Base-by-base conservation (phyloP, 1,140 invertebrate species). In the Pogonomyrmex californicus region DNA sequence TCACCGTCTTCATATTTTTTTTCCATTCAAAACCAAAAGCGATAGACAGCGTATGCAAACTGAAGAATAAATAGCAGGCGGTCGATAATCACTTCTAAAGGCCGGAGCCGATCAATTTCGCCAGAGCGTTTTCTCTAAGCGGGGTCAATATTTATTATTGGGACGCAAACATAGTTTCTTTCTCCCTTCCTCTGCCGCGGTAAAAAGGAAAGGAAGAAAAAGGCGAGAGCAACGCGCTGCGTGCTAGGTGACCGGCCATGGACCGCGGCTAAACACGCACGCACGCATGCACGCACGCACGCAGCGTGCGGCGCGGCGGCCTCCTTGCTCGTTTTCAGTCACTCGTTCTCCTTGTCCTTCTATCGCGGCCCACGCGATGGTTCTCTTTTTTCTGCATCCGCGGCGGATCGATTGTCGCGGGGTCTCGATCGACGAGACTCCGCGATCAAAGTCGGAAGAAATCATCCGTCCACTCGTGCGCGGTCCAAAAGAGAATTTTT, bases 291-390 rank as follows among this genome's bases (percentile, higher is more conserved):
- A 49, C 36, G 47, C 38, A 54, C 62, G 56, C 65, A 30, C 44
- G 33, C 58, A n/a, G n/a, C n/a, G n/a, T n/a, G n/a, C n/a, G n/a
- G n/a, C n/a, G n/a, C n/a, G n/a, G n/a, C 49, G 68, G 77, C 49
- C 85, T 77, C 86, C 77, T 77, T 66, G 58, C 70, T 85, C 86
- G 38, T 85, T 87, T 85, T 87, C 73, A 70, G 33, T 87, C 73
- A 68, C 86, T 65, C 86, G 73, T 87, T 87, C 78, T 86, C 86
- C 83, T 87, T 87, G 86, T 87, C 86, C 86, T 87, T 86, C 82
- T 70, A 65, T 86, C 63, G 49, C 86, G 23, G 66, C 86, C 86
- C 86, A 87, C 86, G 86, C 86, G 51, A 6, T 36, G 14, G 9
- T 41, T 44, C 66, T 82, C 17, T 41, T 81, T 68, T 83, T 78